Conservation (phyloP, 2,113 vertebrate species). For the Myocastor coypus region DNA sequence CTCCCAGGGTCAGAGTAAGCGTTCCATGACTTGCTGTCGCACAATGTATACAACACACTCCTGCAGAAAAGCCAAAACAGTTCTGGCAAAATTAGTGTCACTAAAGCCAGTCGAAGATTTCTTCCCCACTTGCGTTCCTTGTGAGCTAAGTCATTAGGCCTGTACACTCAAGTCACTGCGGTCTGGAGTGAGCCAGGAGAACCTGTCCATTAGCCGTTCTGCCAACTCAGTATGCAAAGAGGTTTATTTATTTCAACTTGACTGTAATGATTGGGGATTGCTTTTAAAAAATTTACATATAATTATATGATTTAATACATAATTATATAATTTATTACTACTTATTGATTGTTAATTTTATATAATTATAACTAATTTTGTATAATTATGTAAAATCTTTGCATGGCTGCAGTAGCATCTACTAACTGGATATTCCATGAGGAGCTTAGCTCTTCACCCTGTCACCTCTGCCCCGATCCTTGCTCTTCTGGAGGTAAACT, state of each 20-base stretch:
- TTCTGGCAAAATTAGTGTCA: not conserved
- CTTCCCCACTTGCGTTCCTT: not conserved
- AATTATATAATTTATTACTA: conserved; percentile 47
- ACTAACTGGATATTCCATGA: not conserved
- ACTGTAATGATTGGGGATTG: not conserved
- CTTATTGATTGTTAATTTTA: conserved; percentile 49
- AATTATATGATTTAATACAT: conserved; percentile 38
- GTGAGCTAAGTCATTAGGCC: not conserved
- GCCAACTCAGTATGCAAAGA: not conserved
- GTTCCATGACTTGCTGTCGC: not conserved
- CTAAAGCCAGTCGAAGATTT: not conserved
- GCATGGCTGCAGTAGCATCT: not conserved
- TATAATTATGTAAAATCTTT: conserved; percentile 50
- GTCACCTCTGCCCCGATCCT: not conserved
- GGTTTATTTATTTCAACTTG: not conserved
- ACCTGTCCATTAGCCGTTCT: not conserved
- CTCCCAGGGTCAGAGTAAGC: not conserved
- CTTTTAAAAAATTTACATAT: conserved; percentile 19
- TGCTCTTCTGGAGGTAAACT: not conserved
- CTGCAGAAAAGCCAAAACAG: not conserved
- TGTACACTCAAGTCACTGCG: not conserved
- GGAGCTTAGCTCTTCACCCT: not conserved
- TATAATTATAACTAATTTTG: conserved; percentile 55
- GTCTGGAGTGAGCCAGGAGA: not conserved
- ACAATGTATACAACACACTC: no score